Evolutionary conservation across 2,113 vertebrate genomes (phyloP), one percentile per base, ranked within the genome.

Genomic region (Pithys albifrons): DNA sequence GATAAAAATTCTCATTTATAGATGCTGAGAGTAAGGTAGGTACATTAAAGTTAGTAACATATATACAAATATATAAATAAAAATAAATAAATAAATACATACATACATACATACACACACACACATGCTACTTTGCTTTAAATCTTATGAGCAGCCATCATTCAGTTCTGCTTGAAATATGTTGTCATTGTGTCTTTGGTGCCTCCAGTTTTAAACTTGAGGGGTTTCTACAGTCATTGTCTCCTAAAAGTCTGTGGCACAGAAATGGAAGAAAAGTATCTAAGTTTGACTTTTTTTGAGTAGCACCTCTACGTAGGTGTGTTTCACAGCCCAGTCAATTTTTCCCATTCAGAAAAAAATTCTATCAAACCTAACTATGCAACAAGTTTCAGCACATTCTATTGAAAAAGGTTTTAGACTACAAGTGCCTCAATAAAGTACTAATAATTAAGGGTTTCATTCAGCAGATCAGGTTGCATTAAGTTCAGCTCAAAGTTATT

Each of bases 401-500:
- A 45, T 37, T 75, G 37, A 66, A 84, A 89, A 92, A 77, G 77
- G 59, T 27, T 81, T 87, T 91, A 51, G 11, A 65, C 41, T 92
- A 45, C 39, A 90, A 97, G 61, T 88, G 72, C 19, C 33, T 83
- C 57, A 51, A 39, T 81, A 90, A 92, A 85, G 37, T 75, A 76
- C 79, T 72, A 31, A 19, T 70, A 92, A 92, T 94, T 95, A 76
- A 88, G 39, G 86, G 81, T 90, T 95, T 95, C 54, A 64, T 86
- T 77, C 72, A 52, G 66, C 48, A 92, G 58, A 92, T 88, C 70
- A 76, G 73, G 86, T 87, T 86, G 91, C 43, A 52, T 83, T 91
- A 79, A 88, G 9, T 90, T 67, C 48, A 81, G 37, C 65, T 89
- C 76, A 59, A 45, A 93, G 84, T 83, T 89, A 37, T 93, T 96